These are phyloP conservation scores for Chaetops frenatus DNA, from an alignment of 2,113 vertebrate genomes.

Conservation along the genomic window DNA sequence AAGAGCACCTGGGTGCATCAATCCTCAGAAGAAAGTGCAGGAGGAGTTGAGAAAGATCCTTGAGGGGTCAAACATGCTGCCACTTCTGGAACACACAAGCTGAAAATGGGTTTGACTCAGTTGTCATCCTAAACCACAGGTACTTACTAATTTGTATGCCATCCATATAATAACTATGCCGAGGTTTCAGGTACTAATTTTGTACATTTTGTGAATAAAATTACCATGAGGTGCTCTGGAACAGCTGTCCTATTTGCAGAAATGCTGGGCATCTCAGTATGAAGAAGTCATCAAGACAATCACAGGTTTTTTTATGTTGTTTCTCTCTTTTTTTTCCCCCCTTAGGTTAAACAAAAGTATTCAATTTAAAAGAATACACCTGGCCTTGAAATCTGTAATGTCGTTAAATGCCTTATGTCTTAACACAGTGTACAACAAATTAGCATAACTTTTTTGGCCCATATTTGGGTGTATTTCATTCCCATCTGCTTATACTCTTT, in stretches of 20 bases:
- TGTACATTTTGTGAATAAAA: neutral
- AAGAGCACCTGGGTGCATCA: neutral
- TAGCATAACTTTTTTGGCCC: neutral
- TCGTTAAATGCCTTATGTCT: neutral
- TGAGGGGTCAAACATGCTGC: neutral
- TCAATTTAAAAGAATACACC: neutral
- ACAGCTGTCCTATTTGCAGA: neutral
- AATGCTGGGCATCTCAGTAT: neutral
- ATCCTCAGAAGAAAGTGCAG: neutral
- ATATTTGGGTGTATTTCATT: neutral
- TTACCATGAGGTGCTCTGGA: neutral
- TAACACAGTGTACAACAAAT: neutral
- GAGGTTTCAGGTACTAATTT: neutral
- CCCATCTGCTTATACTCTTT: slow-evolving; percentile 50
- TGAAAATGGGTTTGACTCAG: neutral
- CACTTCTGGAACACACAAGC: neutral
- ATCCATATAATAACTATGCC: neutral
- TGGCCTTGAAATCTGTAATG: neutral
- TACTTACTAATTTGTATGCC: neutral
- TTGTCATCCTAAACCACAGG: neutral
- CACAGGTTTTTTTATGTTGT: fast-evolving
- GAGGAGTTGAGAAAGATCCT: neutral
- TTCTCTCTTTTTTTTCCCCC: fast-evolving
- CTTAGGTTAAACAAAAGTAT: neutral
- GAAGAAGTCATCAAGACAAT: neutral